Base-by-base conservation (phyloP, 1,140 invertebrate genomes). In the Dreissena rostriformis region DNA sequence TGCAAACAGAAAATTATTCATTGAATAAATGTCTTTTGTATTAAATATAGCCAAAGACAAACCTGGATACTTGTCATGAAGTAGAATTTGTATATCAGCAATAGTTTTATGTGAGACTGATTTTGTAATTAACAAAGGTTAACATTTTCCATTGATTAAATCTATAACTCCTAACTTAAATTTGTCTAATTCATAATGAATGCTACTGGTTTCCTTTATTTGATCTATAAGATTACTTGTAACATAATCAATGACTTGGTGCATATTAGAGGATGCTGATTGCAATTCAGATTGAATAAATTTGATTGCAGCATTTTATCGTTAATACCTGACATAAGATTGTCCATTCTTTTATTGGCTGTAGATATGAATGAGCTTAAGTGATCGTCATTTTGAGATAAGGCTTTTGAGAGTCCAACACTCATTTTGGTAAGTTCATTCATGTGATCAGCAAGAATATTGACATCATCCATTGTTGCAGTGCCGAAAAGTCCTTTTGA, bases 401-500 rank as follows among this genome's bases (percentile, higher is more conserved):
- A 49, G 19, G 76, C 63, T 52, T 78, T 22, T 51, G 22, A 19
- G 11, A 78, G 1, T 19, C 2, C 65, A 28, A 10, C 8, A 14
- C 28, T 39, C 61, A 24, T 63, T 39, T 65, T 76, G 10, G 26
- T 76, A 17, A 76, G 22, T 12, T 61, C 76, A 68, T 78, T 78
- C 14, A 78, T 78, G 26, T 80, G 77, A 28, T 63, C 28, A 19
- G 77, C 76, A 51, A 78, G 65, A 5, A 78, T 24, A 53, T 78
- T 78, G 11, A 78, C 65, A 67, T 78, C 76, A 78, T 78, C 65
- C 2, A 68, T 24, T 4, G 76, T 78, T 2, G 76, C 76, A 19
- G 76, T 78, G 4, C 76, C 76, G 68, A 78, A 78, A 7, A 78
- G n/a, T n/a, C 49, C 53, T 68, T 53, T 78, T 51, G 76, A 78